phyloP scores from a whole-genome alignment of 2,888 invertebrate species.

The Loripinus fragilis region DNA sequence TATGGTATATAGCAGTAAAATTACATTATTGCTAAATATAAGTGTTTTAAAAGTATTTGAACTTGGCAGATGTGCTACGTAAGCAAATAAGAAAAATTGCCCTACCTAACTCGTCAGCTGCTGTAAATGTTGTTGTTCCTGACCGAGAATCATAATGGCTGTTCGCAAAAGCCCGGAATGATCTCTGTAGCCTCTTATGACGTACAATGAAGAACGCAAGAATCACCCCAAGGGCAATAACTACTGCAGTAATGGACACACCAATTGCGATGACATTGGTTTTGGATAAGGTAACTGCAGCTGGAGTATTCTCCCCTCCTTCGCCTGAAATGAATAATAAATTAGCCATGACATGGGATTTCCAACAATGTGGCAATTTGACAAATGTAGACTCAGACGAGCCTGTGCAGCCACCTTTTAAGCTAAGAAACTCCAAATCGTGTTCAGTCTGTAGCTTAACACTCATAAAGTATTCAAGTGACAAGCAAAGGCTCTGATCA shows the following conservation, averaged over 20 bases:
- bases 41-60: too few relatives aligned
- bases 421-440: too few relatives aligned
- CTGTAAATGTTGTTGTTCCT: slow-evolving; percentile 93
- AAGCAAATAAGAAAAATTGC: background rate
- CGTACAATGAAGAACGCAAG: slow-evolving; percentile 88
- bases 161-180: slow-evolving; percentile 92
- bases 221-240: slow-evolving; percentile 86
- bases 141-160: slow-evolving; percentile 94
- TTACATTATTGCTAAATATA: too few relatives aligned
- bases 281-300: slow-evolving; percentile 41
- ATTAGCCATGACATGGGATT: too few relatives aligned
- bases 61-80: too few relatives aligned
- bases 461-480: too few relatives aligned
- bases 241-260: slow-evolving; percentile 86
- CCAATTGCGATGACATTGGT: slow-evolving; percentile 84
- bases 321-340: background rate
- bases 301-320: background rate
- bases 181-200: slow-evolving; percentile 90
- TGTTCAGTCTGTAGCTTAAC: too few relatives aligned
- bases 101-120: slow-evolving; percentile 86
- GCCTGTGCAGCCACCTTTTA: too few relatives aligned
- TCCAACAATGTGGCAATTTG: too few relatives aligned
- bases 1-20: too few relatives aligned
- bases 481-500: too few relatives aligned
- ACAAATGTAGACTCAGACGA: too few relatives aligned